Conservation (phyloP, 2,888 invertebrate genomes). For the Microctonus aethiopoides region DNA sequence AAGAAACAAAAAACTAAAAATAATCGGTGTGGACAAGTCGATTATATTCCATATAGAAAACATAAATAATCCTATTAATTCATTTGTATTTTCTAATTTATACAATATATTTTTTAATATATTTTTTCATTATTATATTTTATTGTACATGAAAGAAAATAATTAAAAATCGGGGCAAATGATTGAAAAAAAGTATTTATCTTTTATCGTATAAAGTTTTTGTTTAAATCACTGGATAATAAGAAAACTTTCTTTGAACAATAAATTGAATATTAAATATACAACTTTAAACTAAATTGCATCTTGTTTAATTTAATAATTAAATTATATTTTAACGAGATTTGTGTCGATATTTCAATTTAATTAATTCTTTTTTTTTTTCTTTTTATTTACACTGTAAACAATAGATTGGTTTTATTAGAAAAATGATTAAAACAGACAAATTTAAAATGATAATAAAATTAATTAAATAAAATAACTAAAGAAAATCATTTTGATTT, state of each 20-base stretch:
- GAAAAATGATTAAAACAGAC: constrained; percentile 25
- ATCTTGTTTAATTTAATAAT: not conserved
- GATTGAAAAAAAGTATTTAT: too few species aligned
- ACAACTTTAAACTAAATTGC: not conserved
- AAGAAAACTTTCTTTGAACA: not conserved
- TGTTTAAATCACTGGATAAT: too few species aligned
- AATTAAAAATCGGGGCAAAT: too few species aligned
- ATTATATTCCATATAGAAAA: constrained; percentile 2
- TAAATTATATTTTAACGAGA: not conserved
- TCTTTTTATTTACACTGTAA: too few species aligned
- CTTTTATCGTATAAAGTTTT: too few species aligned
- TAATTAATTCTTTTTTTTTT: too few species aligned
- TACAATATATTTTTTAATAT: too few species aligned
- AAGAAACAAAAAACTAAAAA: constrained; percentile 11
- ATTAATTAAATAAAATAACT: not conserved
- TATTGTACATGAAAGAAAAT: too few species aligned
- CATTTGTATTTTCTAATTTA: not conserved
- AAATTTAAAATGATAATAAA: constrained; percentile 19
- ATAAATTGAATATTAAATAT: not conserved
- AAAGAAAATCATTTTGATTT: constrained; percentile 52
- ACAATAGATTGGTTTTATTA: not conserved
- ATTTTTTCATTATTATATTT: too few species aligned
- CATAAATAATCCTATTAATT: constrained; percentile 11
- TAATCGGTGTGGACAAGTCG: constrained; percentile 21
- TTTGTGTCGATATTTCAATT: not conserved